Percentiles rank a stretch among this genome's conserved stretches.
phyloP scores from a whole-genome alignment of 2,113 vertebrate species.

The Pipra filicauda region DNA sequence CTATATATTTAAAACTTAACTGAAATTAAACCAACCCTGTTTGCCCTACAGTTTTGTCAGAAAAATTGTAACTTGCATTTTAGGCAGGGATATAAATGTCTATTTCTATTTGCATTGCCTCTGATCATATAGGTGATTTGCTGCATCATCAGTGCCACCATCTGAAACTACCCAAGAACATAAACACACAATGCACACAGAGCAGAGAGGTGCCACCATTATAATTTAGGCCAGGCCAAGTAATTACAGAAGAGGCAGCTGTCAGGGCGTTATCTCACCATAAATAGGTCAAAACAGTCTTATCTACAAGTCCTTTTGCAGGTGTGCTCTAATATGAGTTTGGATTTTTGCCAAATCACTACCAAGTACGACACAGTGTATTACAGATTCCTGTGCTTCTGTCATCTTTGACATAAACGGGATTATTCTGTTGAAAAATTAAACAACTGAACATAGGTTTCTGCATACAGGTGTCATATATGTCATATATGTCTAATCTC shows the following conservation, averaged over 20 bases:
- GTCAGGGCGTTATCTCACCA: background rate
- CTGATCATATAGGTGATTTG: background rate
- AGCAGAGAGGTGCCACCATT: background rate
- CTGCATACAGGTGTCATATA: background rate
- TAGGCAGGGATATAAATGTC: background rate
- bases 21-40: background rate
- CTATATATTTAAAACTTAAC: background rate
- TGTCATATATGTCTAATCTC: background rate
- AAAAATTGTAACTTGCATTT: background rate
- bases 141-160: background rate
- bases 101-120: background rate
- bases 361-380: background rate
- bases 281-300: background rate
- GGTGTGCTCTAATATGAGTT: background rate
- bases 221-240: background rate
- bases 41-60: background rate
- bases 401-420: background rate
- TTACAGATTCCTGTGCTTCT: background rate
- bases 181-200: background rate
- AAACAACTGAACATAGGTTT: background rate
- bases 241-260: background rate
- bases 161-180: background rate
- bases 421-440: background rate
- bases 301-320: background rate
- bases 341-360: background rate